phyloP scores from a whole-genome alignment of 2,888 invertebrate genomes.

The Diloba caeruleocephala region DNA sequence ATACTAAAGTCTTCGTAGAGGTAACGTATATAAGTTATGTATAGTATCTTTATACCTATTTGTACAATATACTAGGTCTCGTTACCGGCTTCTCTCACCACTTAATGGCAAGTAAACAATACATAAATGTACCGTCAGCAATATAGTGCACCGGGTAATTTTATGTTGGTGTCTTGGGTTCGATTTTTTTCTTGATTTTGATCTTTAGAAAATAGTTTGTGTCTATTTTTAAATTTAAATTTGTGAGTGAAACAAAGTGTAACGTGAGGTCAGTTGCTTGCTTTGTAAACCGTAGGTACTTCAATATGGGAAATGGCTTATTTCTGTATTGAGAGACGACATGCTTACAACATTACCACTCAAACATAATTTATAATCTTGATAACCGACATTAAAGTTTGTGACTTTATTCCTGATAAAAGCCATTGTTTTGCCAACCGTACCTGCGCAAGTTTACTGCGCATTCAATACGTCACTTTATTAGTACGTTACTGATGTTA shows the following conservation, averaged over 20 bases:
- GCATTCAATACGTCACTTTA: conserved; percentile 64
- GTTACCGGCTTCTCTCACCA: conserved; percentile 55
- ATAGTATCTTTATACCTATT: conserved; percentile 36
- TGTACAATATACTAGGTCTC: conserved; percentile 50
- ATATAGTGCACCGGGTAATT: conserved; percentile 9
- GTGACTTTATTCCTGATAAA: conserved; percentile 49
- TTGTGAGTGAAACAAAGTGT: too few species aligned
- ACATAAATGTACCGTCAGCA: conserved; percentile 55
- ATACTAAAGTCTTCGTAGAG: conserved; percentile 4
- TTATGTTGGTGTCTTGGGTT: too few species aligned
- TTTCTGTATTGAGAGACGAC: conserved; percentile 31
- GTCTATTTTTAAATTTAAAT: too few species aligned
- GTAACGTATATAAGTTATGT: conserved; percentile 12
- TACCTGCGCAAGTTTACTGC: conserved; percentile 59
- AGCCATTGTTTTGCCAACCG: conserved; percentile 50
- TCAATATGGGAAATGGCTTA: conserved; percentile 38
- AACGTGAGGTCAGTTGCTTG: background rate
- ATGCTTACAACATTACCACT: conserved; percentile 37
- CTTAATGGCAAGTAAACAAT: conserved; percentile 63
- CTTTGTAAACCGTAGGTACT: conserved; percentile 29
- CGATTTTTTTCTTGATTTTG: too few species aligned
- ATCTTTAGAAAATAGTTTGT: background rate
- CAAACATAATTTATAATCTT: conserved; percentile 51
- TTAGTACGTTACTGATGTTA: conserved; percentile 64
- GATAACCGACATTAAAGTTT: conserved; percentile 43